Evolutionary conservation across 1,140 invertebrate species (phyloP).

Genomic region (Phymorhynchus buccinoides): DNA sequence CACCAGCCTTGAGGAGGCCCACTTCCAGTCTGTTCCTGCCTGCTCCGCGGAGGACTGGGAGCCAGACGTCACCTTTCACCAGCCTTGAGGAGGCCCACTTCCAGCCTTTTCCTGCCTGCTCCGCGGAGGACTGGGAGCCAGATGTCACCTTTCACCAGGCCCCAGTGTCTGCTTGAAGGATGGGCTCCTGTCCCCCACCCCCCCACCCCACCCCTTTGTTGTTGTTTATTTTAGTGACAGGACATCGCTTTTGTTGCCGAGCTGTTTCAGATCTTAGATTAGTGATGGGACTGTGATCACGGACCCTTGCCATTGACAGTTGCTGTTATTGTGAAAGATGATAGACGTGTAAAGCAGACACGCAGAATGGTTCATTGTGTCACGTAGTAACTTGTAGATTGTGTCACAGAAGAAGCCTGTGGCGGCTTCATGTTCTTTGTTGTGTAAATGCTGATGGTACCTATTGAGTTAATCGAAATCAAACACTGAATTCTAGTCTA

Average conservation of each 20-base stretch:
- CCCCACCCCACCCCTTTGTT: no score
- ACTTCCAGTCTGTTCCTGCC: not conserved
- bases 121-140: slow-evolving; percentile 26
- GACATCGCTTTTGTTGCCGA: not conserved
- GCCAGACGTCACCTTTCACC: slow-evolving; percentile 7
- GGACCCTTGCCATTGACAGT: not conserved
- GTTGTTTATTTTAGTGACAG: no score
- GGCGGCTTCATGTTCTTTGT: not conserved
- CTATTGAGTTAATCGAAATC: not conserved
- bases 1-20: not conserved
- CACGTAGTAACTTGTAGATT: not conserved
- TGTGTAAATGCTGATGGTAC: not conserved
- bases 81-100: not conserved
- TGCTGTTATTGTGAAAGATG: no score
- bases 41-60: slow-evolving; percentile 25
- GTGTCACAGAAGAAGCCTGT: not conserved
- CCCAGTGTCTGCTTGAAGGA: not conserved
- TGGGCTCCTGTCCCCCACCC: no score
- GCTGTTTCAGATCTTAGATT: not conserved
- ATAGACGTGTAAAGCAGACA: no score
- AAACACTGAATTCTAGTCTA: not conserved
- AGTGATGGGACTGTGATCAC: not conserved
- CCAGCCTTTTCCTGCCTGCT: not conserved
- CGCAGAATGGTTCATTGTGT: no score
- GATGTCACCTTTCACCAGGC: slow-evolving; percentile 6